These are phyloP conservation scores for Caenorhabditis macrosperma DNA, from an alignment of 2,888 invertebrate species.

Conservation along the genomic window DNA sequence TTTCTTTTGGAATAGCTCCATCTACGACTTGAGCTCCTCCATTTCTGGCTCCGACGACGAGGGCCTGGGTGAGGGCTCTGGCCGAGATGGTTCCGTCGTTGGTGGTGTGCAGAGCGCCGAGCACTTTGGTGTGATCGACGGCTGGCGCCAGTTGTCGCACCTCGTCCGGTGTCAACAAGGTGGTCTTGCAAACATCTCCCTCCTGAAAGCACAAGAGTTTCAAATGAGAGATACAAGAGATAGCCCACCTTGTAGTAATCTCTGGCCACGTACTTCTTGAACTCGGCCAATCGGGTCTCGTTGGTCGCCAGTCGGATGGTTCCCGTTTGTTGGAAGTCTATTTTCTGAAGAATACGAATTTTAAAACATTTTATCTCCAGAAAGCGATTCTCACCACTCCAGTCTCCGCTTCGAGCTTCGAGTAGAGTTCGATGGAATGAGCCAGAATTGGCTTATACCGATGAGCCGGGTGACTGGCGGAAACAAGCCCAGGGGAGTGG, in stretches of 20 bases:
- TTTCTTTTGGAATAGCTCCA: conserved; percentile 68
- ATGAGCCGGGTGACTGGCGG: conserved; percentile 81
- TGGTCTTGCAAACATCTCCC: conserved; percentile 72
- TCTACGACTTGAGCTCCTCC: conserved; percentile 80
- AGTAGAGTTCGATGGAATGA: conserved; percentile 81
- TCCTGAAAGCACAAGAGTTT: conserved; percentile 38
- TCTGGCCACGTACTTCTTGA: conserved; percentile 81
- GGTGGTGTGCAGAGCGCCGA: conserved; percentile 81
- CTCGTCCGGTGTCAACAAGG: conserved; percentile 78
- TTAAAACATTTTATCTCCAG: too few relatives aligned
- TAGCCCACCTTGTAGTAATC: conserved; percentile 79
- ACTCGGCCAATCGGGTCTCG: conserved; percentile 81
- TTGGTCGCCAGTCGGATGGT: conserved; percentile 81
- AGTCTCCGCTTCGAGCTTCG: conserved; percentile 81
- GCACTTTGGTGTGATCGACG: conserved; percentile 78
- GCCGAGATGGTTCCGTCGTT: conserved; percentile 82
- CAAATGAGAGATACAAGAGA: neutral
- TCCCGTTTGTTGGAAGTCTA: conserved; percentile 81
- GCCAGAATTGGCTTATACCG: conserved; percentile 81
- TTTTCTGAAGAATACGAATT: conserved; percentile 79
- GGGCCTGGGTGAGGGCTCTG: conserved; percentile 81
- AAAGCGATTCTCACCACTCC: conserved; percentile 81
- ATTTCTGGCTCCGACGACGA: conserved; percentile 81
- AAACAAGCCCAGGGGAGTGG: conserved; percentile 79
- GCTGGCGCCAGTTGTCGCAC: conserved; percentile 80